Evolutionary conservation across 2,888 invertebrate genomes (phyloP), one percentile per base, ranked within the genome.

Genomic region (Acanthosepion lycidas): DNA sequence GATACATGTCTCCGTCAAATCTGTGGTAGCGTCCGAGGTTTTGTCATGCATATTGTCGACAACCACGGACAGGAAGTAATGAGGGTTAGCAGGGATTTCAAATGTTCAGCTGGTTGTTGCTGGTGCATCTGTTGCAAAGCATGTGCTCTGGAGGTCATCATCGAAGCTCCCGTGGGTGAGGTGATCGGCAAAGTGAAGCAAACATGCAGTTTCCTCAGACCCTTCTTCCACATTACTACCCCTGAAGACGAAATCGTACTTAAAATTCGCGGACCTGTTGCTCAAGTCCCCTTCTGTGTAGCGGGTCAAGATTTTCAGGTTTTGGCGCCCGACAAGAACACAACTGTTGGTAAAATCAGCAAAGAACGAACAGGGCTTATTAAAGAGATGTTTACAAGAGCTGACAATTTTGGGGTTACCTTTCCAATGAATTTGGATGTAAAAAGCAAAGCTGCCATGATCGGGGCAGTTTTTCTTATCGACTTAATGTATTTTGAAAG

Each of bases 1-100:
- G 97, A 97, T 53, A 95, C 96, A 59, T 97, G 97, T 95, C 95
- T 95, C 93, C 95, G 97, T 33, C 96, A 97, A 95, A 97, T 97
- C 95, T 97, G 97, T 96, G 97, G 97, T 2, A 95, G 97, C 8
- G 95, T 96, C 28, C 95, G 97, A 94, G 97, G 97, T 20, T 97
- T 97, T 95, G 95, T 96, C 59, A 97, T 97, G 95, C 97, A 97
- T 95, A 97, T 97, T 48, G 97, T 97, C 91, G 97, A 97, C 95
- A 97, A 97, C 95, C 92, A 95, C 51, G 96, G 96, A n/a, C 96
- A 96, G 97, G 97, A 97, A 95, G 96, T 97, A 28, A 97, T 97
- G 33, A 95, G 96, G 49, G 96, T 97, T 23, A 95, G 91, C 28
- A 95, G 97, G 92, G 96, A 96, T 94, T 97, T 97, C 95, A 97